Base-by-base conservation (phyloP, 64 coral and sea anemone species). In the Montipora capricornis region DNA sequence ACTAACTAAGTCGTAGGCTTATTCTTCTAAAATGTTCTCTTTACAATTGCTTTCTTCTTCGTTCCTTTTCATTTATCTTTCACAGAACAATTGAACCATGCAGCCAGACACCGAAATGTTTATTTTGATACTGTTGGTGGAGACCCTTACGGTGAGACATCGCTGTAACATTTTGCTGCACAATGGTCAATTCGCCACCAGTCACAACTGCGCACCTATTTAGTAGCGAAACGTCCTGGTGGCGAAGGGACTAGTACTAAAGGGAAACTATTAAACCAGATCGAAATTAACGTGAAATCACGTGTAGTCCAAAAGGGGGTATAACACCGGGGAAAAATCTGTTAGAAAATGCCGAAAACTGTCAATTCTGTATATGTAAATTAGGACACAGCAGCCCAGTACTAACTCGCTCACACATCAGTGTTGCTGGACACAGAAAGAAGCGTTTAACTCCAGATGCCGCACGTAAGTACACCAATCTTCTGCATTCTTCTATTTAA, bases 101-200 rank as follows among this genome's bases (percentile, higher is more conserved):
- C 95, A 2, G 95, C 95, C 20, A 94, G 95, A 80, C 95, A 96
- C n/a, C 95, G 95, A 47, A 96, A 96, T 62, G 95, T 96, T 20
- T 96, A 94, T 68, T 94, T 87, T 82, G 95, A 96, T 58, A 79
- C 75, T 15, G 80, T 69, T 17, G 95, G 95, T 29, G 92, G 91
- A 11, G 95, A 96, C 19, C 95, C 95, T 3, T 96, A 96, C 73
- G 95, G 95, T 96, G 78, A 93, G 92, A 50, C 1, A 71, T 24
- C 20, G 68, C 19, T 64, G 0, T 64, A 14, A 4, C 9, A 4
- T 15, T 64, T 64, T 57, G 53, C 11, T 57, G 53, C 6, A 57
- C 53, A 8, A 57, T 57, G 4, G 53, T 57, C 53, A 57, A 8
- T 11, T 57, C 53, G 53, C 53, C 53, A 57, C 53, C 53, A 57